These are phyloP conservation scores for Jordanella pulchra DNA, from an alignment of 2,797 vertebrate genomes.

Conservation along the genomic window DNA sequence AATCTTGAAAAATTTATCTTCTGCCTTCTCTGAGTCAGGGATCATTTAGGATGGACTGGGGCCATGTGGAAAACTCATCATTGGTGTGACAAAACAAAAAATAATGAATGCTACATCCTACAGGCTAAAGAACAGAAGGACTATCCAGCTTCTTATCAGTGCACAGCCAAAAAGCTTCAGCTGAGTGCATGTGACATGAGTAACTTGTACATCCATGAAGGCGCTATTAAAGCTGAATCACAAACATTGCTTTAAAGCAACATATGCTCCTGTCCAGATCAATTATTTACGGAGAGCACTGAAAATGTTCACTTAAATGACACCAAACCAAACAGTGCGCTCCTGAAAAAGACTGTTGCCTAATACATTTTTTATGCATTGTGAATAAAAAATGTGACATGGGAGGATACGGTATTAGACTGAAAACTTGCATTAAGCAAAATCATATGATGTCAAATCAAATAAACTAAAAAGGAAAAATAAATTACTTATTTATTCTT, in stretches of 20 bases:
- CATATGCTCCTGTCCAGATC: neutral
- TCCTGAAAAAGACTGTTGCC: neutral
- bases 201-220: neutral
- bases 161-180: neutral
- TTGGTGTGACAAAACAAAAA: conserved; percentile 5
- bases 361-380: neutral
- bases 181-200: neutral
- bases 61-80: neutral
- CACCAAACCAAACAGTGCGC: neutral
- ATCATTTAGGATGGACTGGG: neutral
- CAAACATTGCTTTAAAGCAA: neutral
- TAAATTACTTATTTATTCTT: too few relatives aligned
- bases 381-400: neutral
- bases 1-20: neutral
- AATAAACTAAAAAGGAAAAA: neutral
- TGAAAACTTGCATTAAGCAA: neutral
- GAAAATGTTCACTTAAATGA: neutral
- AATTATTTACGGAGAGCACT: neutral
- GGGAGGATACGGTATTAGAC: neutral
- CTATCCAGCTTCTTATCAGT: conserved; percentile 1
- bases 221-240: neutral
- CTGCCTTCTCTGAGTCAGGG: neutral
- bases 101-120: neutral
- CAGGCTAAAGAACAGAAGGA: conserved; percentile 6
- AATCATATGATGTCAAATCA: neutral